Evolutionary conservation across 2,113 vertebrate genomes (phyloP).

Genomic region (Amphilophus citrinellus): DNA sequence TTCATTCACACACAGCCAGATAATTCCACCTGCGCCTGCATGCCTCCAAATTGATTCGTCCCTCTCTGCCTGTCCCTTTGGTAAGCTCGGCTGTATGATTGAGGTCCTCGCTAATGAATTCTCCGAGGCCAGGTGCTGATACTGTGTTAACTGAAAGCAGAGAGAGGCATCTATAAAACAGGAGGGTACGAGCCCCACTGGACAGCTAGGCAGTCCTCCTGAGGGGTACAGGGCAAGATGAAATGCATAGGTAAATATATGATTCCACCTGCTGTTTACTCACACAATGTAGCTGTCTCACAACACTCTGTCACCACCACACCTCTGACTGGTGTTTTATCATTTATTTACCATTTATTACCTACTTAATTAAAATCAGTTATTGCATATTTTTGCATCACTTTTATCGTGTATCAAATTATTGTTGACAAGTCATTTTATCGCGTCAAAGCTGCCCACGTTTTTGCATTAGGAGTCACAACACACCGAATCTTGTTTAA

Average conservation of each 20-base stretch:
- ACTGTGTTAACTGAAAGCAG: constrained; percentile 36
- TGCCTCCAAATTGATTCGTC: constrained; percentile 65
- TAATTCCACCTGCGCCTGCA: constrained; percentile 53
- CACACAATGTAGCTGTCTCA: neutral
- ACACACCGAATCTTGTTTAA: constrained; percentile 44
- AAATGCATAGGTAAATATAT: constrained; percentile 42
- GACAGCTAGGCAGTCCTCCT: constrained; percentile 30
- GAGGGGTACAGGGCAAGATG: constrained; percentile 3
- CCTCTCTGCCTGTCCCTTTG: constrained; percentile 55
- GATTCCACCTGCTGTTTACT: constrained; percentile 25
- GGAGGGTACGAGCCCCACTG: constrained; percentile 23
- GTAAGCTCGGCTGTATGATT: constrained; percentile 55
- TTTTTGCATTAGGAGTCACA: constrained; percentile 22
- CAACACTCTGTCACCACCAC: neutral
- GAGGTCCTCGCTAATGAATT: constrained; percentile 71
- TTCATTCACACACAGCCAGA: constrained; percentile 21
- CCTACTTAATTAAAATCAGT: neutral
- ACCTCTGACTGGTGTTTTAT: neutral
- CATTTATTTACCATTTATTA: neutral
- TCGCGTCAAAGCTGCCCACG: neutral
- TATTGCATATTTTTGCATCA: neutral
- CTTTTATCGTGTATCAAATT: constrained; percentile 30
- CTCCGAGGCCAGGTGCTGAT: constrained; percentile 60
- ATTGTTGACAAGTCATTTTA: neutral
- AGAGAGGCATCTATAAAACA: constrained; percentile 49